Conservation (phyloP, 2,113 vertebrate genomes). For the Hiodon alosoides region DNA sequence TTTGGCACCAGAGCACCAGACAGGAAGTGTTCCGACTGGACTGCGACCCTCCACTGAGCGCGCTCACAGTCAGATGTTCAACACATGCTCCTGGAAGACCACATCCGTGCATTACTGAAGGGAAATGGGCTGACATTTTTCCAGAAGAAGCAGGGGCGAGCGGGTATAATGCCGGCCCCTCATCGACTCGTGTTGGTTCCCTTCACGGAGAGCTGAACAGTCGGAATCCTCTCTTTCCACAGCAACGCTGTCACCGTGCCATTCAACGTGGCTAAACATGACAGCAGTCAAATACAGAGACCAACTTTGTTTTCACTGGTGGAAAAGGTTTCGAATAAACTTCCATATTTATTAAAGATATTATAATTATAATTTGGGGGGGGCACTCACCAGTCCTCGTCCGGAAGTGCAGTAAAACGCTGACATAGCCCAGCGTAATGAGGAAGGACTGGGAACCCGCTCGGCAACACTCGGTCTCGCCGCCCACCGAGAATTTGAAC, state of each 20-base stretch:
- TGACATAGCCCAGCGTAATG: slow-evolving; percentile 56
- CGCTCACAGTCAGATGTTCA: slow-evolving; percentile 19
- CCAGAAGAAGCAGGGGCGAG: background rate
- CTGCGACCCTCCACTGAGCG: background rate
- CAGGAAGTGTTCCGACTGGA: background rate
- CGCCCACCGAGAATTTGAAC: slow-evolving; percentile 60
- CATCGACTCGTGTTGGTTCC: background rate
- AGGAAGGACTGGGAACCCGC: slow-evolving; percentile 68
- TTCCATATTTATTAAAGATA: too few species aligned
- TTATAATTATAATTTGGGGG: too few species aligned
- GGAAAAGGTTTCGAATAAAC: background rate
- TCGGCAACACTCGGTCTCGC: slow-evolving; percentile 61
- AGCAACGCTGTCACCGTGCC: background rate
- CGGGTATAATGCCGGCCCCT: background rate
- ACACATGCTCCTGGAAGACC: slow-evolving; percentile 12
- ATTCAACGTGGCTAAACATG: background rate
- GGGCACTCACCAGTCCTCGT: slow-evolving; percentile 58
- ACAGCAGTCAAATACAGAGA: background rate
- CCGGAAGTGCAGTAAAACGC: slow-evolving; percentile 62
- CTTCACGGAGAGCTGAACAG: too few species aligned
- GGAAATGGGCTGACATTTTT: background rate
- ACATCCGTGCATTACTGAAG: background rate
- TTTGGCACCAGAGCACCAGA: too few species aligned
- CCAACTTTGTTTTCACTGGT: background rate
- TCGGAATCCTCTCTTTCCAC: background rate